Evolutionary conservation across 2,113 vertebrate species (phyloP).

Genomic region (Xenopus borealis): DNA sequence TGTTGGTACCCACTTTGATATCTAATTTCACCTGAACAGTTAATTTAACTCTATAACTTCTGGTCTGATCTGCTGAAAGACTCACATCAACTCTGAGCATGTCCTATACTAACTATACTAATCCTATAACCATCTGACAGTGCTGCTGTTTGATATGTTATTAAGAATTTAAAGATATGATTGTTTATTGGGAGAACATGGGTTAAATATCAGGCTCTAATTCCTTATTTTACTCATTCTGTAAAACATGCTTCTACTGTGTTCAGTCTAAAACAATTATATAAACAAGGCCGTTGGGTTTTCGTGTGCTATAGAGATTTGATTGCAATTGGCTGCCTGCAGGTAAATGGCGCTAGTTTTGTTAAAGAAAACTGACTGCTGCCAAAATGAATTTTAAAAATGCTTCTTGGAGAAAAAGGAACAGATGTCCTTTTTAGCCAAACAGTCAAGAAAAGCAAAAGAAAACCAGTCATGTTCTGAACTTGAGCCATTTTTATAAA

Average conservation of each 20-base stretch:
- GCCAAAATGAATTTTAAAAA: slow-evolving; percentile 48
- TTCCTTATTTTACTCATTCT: slow-evolving; percentile 23
- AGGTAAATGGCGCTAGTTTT: slow-evolving; percentile 56
- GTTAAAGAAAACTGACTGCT: slow-evolving; percentile 50
- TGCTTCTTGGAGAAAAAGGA: slow-evolving; percentile 53
- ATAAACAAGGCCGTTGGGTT: slow-evolving; percentile 52
- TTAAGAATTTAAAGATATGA: too few relatives aligned
- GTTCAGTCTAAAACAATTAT: slow-evolving; percentile 51
- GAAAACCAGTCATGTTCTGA: slow-evolving; percentile 48
- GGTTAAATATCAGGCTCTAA: slow-evolving; percentile 23
- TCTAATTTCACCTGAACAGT: too few relatives aligned
- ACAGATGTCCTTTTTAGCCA: slow-evolving; percentile 50
- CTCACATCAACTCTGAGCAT: too few relatives aligned
- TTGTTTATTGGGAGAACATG: neutral
- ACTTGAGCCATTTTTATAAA: slow-evolving; percentile 34
- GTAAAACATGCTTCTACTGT: slow-evolving; percentile 33
- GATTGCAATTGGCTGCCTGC: slow-evolving; percentile 51
- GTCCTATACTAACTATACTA: too few relatives aligned
- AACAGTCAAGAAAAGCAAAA: slow-evolving; percentile 46
- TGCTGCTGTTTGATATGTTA: too few relatives aligned
- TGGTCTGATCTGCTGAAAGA: too few relatives aligned
- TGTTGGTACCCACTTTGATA: too few relatives aligned
- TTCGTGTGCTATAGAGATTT: slow-evolving; percentile 51
- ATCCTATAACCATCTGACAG: too few relatives aligned
- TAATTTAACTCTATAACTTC: too few relatives aligned